Conservation (phyloP, 2,113 vertebrate species). For the Brachyhypopomus gauderio region DNA sequence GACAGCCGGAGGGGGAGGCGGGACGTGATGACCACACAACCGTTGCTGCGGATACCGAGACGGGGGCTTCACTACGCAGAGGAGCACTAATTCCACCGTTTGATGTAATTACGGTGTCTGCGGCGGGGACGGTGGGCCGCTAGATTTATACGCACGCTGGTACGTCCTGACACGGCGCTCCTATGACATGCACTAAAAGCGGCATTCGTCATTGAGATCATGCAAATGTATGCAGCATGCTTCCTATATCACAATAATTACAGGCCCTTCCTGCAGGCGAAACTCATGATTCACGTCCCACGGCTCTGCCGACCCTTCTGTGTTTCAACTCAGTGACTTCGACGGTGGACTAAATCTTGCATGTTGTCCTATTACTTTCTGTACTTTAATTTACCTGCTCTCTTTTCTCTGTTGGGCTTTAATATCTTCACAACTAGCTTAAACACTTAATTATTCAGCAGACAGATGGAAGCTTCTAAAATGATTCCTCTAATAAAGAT, state of each 20-base stretch:
- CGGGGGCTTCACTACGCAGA: constrained; percentile 65
- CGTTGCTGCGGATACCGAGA: constrained; percentile 52
- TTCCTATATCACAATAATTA: constrained; percentile 58
- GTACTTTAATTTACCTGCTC: constrained; percentile 40
- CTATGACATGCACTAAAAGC: constrained; percentile 53
- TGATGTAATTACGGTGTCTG: constrained; percentile 73
- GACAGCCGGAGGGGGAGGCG: neutral
- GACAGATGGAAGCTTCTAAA: constrained; percentile 23
- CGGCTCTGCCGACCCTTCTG: neutral
- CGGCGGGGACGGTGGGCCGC: constrained; percentile 44
- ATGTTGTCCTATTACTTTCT: neutral
- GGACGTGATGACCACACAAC: neutral
- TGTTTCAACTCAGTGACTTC: constrained; percentile 31
- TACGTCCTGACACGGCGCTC: constrained; percentile 38
- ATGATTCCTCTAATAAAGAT: constrained; percentile 50
- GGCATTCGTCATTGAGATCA: constrained; percentile 59
- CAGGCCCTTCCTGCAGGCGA: constrained; percentile 46
- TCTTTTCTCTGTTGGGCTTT: constrained; percentile 36
- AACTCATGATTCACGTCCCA: constrained; percentile 46
- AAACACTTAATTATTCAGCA: constrained; percentile 52
- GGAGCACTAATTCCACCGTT: constrained; percentile 74
- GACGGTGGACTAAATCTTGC: neutral
- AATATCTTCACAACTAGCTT: constrained; percentile 45
- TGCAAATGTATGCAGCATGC: constrained; percentile 60
- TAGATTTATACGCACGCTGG: constrained; percentile 67